These are phyloP conservation scores for Avahi laniger DNA, from an alignment of 2,797 vertebrate species.

Conservation along the genomic window DNA sequence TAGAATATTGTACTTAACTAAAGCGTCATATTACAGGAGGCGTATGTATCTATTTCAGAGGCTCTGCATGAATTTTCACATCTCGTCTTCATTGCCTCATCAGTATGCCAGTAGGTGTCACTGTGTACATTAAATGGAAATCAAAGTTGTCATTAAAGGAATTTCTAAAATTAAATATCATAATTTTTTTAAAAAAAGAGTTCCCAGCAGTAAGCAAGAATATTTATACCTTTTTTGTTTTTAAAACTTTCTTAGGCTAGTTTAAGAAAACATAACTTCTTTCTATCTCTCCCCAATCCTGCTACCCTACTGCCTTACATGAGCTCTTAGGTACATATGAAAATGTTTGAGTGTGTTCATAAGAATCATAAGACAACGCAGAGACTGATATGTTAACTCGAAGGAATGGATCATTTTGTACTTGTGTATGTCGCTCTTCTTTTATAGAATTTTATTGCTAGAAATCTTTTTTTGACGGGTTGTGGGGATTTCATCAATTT, in stretches of 20 bases:
- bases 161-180: constrained; percentile 58
- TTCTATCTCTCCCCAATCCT: not conserved
- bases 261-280: not conserved
- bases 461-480: not conserved
- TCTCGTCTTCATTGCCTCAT: constrained; percentile 25
- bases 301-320: not conserved
- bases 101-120: constrained; percentile 85
- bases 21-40: not conserved
- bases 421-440: not conserved
- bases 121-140: constrained; percentile 82
- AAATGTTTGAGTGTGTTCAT: not conserved
- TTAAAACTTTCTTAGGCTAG: not conserved
- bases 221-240: not conserved
- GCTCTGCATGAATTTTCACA: not conserved
- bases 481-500: not conserved
- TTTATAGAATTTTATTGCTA: not conserved
- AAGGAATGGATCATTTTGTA: not conserved
- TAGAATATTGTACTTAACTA: not conserved
- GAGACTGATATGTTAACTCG: not conserved
- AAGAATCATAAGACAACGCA: not conserved
- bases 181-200: not conserved
- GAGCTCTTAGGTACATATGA: not conserved
- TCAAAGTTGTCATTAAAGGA: constrained; percentile 61
- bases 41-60: not conserved
- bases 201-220: not conserved